phyloP scores from a whole-genome alignment of 2,888 invertebrate species.

The Tachystola acroxantha region DNA sequence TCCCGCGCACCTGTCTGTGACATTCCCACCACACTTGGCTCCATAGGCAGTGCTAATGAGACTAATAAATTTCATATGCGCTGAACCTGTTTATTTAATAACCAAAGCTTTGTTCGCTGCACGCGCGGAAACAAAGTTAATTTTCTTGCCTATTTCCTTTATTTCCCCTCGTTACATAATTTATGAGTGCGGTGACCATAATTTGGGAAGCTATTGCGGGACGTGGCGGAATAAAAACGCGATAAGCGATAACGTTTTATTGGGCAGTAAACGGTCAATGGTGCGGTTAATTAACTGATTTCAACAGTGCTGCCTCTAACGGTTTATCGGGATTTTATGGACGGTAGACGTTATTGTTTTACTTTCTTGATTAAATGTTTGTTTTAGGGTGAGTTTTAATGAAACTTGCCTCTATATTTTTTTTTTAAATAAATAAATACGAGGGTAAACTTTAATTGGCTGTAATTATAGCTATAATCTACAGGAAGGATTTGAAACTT shows the following conservation, averaged over 20 bases:
- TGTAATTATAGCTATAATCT: too few relatives aligned
- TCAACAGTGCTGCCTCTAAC: background rate
- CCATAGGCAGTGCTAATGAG: slow-evolving; percentile 26
- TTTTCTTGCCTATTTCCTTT: slow-evolving; percentile 27
- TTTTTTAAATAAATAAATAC: too few relatives aligned
- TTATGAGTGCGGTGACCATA: slow-evolving; percentile 10
- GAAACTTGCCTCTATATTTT: background rate
- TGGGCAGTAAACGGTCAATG: slow-evolving; percentile 1
- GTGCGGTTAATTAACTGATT: slow-evolving; percentile 1
- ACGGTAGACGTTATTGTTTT: background rate
- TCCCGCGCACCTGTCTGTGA: too few relatives aligned
- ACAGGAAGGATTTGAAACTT: too few relatives aligned
- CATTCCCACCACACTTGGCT: slow-evolving; percentile 7
- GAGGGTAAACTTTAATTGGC: too few relatives aligned
- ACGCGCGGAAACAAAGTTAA: slow-evolving; percentile 40
- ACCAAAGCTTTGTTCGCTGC: slow-evolving; percentile 32
- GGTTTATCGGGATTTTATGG: background rate
- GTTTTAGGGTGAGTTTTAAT: background rate
- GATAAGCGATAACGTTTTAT: slow-evolving; percentile 2
- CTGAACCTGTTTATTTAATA: slow-evolving; percentile 41
- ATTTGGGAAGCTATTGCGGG: slow-evolving; percentile 1
- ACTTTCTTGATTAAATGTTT: background rate
- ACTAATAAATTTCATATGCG: slow-evolving; percentile 38
- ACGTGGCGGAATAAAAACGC: background rate
- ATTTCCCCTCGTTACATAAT: slow-evolving; percentile 14